Base-by-base conservation (phyloP, 2,797 vertebrate genomes). In the Eremophila alpestris region DNA sequence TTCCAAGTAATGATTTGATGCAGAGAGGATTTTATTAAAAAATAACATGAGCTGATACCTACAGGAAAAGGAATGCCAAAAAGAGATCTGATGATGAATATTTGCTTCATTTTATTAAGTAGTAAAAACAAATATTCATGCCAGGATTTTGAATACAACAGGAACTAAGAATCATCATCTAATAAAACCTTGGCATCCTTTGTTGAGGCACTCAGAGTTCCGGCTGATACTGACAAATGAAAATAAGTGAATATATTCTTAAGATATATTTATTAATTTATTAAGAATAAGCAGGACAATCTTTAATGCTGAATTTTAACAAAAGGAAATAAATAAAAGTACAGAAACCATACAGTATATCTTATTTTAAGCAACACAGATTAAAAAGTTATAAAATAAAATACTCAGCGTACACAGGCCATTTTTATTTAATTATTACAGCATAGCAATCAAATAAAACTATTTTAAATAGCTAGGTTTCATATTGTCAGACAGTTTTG, bases 221-320 rank as follows among this genome's bases (percentile, higher is more conserved):
- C 60, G 22, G 18, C 10, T 92, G 49, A 74, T 26, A 40, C 4
- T 63, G n/a, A 34, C 16, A 63, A 64, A 63, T 13, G 13, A 73
- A 95, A 80, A 77, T 62, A 77, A 54, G 1, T 51, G 7, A 79
- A 63, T 7, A 52, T 65, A 43, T 52, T 67, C 20, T 63, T 46
- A 45, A 38, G 27, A 26, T 38, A 26, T 26, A 46, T 55, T 46
- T 26, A 65, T 38, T 65, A 29, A 1, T 36, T 54, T 40, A 5
- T 75, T 30, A 81, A 59, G 20, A 75, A 64, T 43, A 59, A 67
- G 17, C 22, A 65, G 2, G 13, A 40, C 4, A 43, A 2, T 23
- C 5, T 73, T 54, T 54, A 87, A 82, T 0, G 0, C 0, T 8
- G n/a, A 84, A 16, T 45, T 32, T 5, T 0, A 8, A 13, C 15